Conservation (phyloP, 2,888 invertebrate genomes). For the Dryobotodes eremita region DNA sequence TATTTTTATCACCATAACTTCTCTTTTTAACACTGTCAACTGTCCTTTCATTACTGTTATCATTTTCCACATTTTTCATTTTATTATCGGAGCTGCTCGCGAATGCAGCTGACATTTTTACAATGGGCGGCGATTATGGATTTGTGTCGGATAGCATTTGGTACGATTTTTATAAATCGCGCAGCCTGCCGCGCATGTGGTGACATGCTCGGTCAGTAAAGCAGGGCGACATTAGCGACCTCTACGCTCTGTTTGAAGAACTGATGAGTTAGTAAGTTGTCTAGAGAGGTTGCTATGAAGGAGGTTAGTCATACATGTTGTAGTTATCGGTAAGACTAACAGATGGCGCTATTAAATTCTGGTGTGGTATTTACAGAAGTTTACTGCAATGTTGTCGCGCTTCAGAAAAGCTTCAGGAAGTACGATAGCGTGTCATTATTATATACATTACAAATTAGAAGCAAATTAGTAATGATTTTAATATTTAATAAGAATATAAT, state of each 20-base stretch:
- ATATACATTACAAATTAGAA: not conserved
- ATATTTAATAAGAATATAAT: too few relatives aligned
- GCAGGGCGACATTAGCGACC: constrained; percentile 64
- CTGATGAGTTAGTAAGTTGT: not conserved
- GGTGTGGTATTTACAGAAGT: not conserved
- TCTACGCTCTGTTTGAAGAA: constrained; percentile 26
- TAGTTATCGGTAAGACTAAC: not conserved
- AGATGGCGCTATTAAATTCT: constrained; percentile 57
- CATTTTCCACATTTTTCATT: constrained; percentile 72
- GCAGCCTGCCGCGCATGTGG: constrained; percentile 88
- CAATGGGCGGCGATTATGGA: constrained; percentile 87
- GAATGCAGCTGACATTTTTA: constrained; percentile 85
- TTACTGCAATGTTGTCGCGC: not conserved
- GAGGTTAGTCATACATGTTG: not conserved
- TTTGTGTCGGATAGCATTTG: constrained; percentile 87
- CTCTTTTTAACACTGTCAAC: constrained; percentile 75
- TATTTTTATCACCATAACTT: constrained; percentile 80
- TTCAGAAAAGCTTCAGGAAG: not conserved
- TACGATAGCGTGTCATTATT: not conserved
- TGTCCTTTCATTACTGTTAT: constrained; percentile 68
- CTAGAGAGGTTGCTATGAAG: not conserved
- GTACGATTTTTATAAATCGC: constrained; percentile 89
- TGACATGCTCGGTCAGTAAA: constrained; percentile 80
- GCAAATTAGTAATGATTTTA: not conserved
- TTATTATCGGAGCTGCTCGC: constrained; percentile 76